A percentile compares a stretch with the other conserved stretches of the same genome.
Conservation (phyloP, 1,140 invertebrate species). For the Pseudachorutes palmiensis region DNA sequence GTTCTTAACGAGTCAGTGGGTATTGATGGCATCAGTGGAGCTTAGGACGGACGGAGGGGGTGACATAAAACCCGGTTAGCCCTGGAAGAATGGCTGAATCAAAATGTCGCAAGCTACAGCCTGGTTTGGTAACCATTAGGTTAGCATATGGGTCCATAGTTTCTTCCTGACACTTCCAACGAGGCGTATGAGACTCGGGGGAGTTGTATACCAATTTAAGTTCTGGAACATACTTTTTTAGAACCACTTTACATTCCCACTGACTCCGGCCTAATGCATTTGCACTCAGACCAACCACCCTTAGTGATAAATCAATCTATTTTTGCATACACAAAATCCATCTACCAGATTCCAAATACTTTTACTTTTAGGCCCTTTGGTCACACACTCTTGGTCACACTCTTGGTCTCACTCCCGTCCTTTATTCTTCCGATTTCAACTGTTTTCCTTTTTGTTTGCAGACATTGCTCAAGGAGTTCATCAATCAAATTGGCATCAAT, state of each 20-base stretch:
- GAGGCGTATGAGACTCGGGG: conserved; percentile 57
- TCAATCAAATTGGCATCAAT: neutral
- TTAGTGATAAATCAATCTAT: neutral
- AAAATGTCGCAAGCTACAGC: neutral
- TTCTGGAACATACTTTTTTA: too few relatives aligned
- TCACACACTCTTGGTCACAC: too few relatives aligned
- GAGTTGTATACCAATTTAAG: conserved; percentile 59
- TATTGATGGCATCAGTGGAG: neutral
- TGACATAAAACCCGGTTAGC: too few relatives aligned
- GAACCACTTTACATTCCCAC: neutral
- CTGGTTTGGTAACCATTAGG: neutral
- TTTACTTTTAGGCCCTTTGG: too few relatives aligned
- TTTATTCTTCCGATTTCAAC: too few relatives aligned
- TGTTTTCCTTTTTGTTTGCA: neutral
- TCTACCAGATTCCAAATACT: too few relatives aligned
- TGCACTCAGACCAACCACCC: neutral
- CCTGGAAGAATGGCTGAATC: too few relatives aligned
- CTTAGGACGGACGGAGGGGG: neutral
- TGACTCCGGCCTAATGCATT: neutral
- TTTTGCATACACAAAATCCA: neutral
- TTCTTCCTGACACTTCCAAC: conserved; percentile 15
- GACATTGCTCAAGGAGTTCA: neutral
- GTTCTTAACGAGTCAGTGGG: neutral
- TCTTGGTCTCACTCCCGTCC: too few relatives aligned
- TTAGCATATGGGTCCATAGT: neutral